Evolutionary conservation across 2,113 vertebrate genomes (phyloP), one percentile per base, ranked within the genome.

Genomic region (Erinaceus europaeus): DNA sequence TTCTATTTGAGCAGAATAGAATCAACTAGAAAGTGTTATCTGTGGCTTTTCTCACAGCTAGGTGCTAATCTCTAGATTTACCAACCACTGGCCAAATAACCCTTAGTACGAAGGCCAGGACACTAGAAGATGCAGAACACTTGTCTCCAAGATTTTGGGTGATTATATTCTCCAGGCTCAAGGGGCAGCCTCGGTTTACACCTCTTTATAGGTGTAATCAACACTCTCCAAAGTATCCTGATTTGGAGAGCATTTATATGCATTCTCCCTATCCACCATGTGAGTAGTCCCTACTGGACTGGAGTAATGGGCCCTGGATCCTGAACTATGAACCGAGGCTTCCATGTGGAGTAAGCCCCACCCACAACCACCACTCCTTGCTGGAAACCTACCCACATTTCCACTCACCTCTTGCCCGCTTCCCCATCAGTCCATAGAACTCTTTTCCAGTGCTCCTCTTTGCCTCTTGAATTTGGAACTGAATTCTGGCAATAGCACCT

Each of bases 341-440:
- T 27, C 52, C 42, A n/a, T n/a, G n/a, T n/a, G n/a, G n/a, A n/a
- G n/a, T n/a, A n/a, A n/a, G 27, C 44, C 25, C 18, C 77, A 32
- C 62, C 75, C 29, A 2, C 55, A 46, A 65, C 23, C 36, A 42
- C 74, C 34, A 9, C 9, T 4, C 32, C 14, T 53, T 1, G 1
- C 9, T 34, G 38, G 74, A 50, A 34, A 20, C 21, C 17, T 0
- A 0, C 74, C 44, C 38, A 9, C 14, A 34, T 3, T 17, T 23
- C 61, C 68, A 92, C 94, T 95, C 62, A 94, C 93, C 91, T 79
- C 68, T 75, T 15, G 64, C 72, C 36, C 95, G 97, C 94, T 98
- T 98, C 32, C 98, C 98, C 98, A 98, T 98, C 20, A 98, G 96
- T 69, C 98, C 98, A 2, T 98, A 98, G 96, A 98, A 98, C 85